Conservation (phyloP, 2,113 vertebrate species). For the Heloderma charlesbogerti region DNA sequence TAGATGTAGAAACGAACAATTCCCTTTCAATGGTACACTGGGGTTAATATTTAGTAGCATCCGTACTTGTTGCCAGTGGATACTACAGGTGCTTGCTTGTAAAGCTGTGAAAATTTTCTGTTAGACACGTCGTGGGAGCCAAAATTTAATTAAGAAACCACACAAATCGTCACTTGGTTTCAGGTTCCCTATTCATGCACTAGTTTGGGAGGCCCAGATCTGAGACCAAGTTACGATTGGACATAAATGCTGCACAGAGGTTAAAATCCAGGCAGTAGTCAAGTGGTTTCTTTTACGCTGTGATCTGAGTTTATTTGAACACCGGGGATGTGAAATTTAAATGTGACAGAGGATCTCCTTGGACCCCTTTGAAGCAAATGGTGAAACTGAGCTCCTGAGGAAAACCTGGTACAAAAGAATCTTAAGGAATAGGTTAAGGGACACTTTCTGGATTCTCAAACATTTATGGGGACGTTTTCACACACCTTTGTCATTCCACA, state of each 20-base stretch:
- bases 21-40: background rate
- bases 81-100: background rate
- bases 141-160: background rate
- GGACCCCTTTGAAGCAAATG: background rate
- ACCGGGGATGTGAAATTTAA: background rate
- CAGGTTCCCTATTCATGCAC: slow-evolving; percentile 21
- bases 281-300: slow-evolving; percentile 11
- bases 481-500: background rate
- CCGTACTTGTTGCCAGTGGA: background rate
- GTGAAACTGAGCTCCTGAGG: slow-evolving; percentile 30
- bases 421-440: background rate
- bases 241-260: slow-evolving; percentile 28
- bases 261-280: slow-evolving; percentile 29
- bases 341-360: background rate
- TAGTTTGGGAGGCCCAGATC: background rate
- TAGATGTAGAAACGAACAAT: background rate
- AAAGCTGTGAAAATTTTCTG: background rate
- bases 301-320: background rate
- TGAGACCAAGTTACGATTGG: background rate
- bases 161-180: background rate
- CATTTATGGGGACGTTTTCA: background rate
- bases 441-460: background rate
- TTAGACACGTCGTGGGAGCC: slow-evolving; percentile 4
- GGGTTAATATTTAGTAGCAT: slow-evolving; percentile 12
- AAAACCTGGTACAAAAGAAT: slow-evolving; percentile 12